Conservation (phyloP, 2,113 vertebrate genomes). For the Rhinolophus sinicus region DNA sequence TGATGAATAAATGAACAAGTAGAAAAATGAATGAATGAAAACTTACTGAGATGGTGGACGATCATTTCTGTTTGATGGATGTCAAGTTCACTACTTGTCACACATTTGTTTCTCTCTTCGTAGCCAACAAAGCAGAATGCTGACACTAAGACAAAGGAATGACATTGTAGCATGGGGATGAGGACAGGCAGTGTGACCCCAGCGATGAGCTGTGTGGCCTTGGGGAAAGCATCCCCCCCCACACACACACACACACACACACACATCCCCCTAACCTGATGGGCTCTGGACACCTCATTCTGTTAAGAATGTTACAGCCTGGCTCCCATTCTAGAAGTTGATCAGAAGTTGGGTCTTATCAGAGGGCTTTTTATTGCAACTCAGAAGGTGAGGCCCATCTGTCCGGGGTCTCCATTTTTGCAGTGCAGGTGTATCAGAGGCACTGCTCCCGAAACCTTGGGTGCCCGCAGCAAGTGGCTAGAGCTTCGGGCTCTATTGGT, state of each 20-base stretch:
- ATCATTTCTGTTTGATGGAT: background rate
- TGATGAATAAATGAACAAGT: background rate
- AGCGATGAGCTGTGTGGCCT: background rate
- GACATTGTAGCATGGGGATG: fast-evolving
- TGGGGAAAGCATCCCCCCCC: background rate
- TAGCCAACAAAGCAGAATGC: background rate
- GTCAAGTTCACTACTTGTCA: background rate
- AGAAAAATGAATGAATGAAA: background rate
- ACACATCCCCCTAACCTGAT: fast-evolving
- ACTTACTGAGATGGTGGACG: too few species aligned
- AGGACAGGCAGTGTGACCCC: background rate
- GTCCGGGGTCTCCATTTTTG: background rate
- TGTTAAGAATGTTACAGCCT: background rate
- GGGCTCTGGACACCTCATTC: background rate
- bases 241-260: too few species aligned
- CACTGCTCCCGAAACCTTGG: too few species aligned
- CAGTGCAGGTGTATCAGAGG: background rate
- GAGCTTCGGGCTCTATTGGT: background rate
- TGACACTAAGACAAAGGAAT: background rate
- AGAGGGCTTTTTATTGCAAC: background rate
- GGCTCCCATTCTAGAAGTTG: background rate
- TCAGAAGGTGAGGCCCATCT: background rate
- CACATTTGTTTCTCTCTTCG: background rate
- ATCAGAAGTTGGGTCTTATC: background rate
- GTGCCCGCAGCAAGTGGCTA: background rate